phyloP scores from a whole-genome alignment of 2,113 vertebrate genomes.

The Girardinichthys multiradiatus region DNA sequence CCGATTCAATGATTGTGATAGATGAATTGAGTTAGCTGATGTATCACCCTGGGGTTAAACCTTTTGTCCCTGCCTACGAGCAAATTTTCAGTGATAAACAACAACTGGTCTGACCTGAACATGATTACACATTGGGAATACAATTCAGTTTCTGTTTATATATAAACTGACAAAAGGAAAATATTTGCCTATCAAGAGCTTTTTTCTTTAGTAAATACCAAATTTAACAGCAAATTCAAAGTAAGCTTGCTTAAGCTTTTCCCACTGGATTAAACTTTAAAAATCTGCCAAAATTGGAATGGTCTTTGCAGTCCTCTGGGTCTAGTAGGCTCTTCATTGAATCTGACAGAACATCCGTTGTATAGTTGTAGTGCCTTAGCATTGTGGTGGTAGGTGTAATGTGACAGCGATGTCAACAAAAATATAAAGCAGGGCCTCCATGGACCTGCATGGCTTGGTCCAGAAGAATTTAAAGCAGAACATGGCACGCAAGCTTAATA shows the following conservation, averaged over 20 bases:
- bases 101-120: conserved; percentile 23
- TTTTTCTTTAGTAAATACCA: conserved; percentile 1
- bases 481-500: no score
- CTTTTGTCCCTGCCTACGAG: conserved; percentile 46
- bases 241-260: conserved; percentile 21
- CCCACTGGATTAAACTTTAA: neutral
- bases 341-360: no score
- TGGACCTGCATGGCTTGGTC: no score
- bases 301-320: neutral
- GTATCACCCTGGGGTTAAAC: conserved; percentile 33
- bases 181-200: conserved; percentile 12
- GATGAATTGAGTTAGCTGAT: conserved; percentile 22
- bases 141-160: conserved; percentile 16
- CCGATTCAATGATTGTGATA: conserved; percentile 23
- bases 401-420: no score
- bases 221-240: conserved; percentile 35
- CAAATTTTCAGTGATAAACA: conserved; percentile 39
- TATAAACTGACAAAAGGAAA: conserved; percentile 27
- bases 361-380: no score
- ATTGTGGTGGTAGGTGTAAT: no score
- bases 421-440: no score
- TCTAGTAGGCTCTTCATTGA: neutral
- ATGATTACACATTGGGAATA: conserved; percentile 30
- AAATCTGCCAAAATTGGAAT: neutral
- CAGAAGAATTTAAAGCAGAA: no score